Base-by-base conservation (phyloP, 1,140 invertebrate species). In the Diachasmimorpha longicaudata region DNA sequence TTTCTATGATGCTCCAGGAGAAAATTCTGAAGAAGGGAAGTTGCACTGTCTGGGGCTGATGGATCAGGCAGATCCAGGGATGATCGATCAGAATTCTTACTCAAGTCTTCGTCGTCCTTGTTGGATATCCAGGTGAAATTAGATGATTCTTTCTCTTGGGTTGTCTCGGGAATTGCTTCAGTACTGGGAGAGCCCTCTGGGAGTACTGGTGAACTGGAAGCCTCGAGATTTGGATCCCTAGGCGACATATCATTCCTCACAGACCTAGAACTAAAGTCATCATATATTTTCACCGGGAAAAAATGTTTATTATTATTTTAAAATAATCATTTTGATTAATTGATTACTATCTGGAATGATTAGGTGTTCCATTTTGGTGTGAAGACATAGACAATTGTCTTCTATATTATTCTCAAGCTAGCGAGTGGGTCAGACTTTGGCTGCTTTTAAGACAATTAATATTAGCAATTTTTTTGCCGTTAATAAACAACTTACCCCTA, bases 1-100 rank as follows among this genome's bases (percentile, higher is more conserved):
- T 85, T 82, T 31, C 84, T 81, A 11, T 89, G 84, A 66, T 88
- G 86, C 10, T 88, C 87, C 1, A 85, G 84, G 4, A 89, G 76
- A 58, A 88, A 87, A 39, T 86, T 88, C 69, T 88, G 87, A 0
- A 89, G 78, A 1, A 88, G 76, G 0, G 80, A 81, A 5, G 80
- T 81, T 5, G 86, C 70, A 25, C 76, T 80, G 6, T 85, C 84
- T 23, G 4, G 21, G 31, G 42, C 66, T 31, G 19, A 10, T 63
- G 11, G 23, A 25, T 63, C 58, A 0, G 23, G 14, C 11, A 58
- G 67, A 0, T n/a, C 48, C 0, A 19, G 16, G 13, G 67, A 14
- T n/a, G 72, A 68, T 19, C 81, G 76, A 13, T 75, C 78, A 10
- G 74, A 39, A 9, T 78, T 79, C 31, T 80, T 70, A 14, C 77